Base-by-base conservation (phyloP, 2,113 vertebrate genomes). In the Chascanopsetta lugubris region DNA sequence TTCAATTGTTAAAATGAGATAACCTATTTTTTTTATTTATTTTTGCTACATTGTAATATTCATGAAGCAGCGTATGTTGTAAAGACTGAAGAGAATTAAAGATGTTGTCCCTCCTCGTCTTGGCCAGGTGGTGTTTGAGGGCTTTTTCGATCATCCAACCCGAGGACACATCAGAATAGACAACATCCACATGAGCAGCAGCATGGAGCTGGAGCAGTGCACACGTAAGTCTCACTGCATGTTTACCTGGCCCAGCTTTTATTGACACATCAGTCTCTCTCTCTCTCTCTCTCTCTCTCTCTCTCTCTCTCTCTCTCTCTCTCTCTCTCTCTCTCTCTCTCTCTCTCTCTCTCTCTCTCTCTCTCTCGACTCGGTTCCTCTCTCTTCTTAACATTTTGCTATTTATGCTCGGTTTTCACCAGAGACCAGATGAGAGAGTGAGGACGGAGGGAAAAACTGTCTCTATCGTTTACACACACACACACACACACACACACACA, bases 111-210 rank as follows among this genome's bases (percentile, higher is more conserved):
- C 32, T 84, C 30, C 82, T 72, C 25, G 0, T 22, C 6, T 64
- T 72, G 7, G 67, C 50, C 62, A 99, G 97, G 95, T 99, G 70
- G 94, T 98, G 77, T 95, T 99, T 21, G 97, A 99, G 62, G 97
- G 96, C 0, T 93, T 95, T 53, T 95, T 98, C 79, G 95, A 94
- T 43, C 94, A 87, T 1, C 92, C 94, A 17, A 94, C 88, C 59
- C 80, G 88, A 0, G 97, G 96, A 77, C 94, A 96, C 85, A 95
- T 99, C 26, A 93, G 95, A 80, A 93, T 99, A 5, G 96, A 98
- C 77, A 95, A 97, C 90, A 94, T 99, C 74, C 94, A 94, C 80
- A 94, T 99, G 29, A 96, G 93, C 90, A 94, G 91, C 0, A 95
- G 93, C 46, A 89, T 95, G 34, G 94, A 96, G 0, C 88, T 96